phyloP scores from a whole-genome alignment of 2,888 invertebrate species.

The Unio delphinus region DNA sequence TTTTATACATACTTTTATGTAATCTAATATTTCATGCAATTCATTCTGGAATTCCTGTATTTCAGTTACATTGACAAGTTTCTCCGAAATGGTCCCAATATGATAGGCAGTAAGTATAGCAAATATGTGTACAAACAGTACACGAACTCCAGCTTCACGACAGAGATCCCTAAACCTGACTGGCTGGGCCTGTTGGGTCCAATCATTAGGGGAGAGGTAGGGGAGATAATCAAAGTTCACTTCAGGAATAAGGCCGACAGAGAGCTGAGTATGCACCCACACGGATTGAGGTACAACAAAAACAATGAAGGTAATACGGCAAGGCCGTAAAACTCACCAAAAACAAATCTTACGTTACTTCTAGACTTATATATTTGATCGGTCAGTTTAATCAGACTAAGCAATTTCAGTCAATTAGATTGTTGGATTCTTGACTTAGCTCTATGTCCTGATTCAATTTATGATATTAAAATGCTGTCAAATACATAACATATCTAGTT shows the following conservation, averaged over 20 bases:
- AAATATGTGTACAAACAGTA: constrained; percentile 44
- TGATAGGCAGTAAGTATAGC: constrained; percentile 33
- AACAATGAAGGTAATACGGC: constrained; percentile 29
- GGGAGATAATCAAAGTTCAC: constrained; percentile 37
- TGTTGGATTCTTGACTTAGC: too few relatives aligned
- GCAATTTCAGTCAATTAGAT: too few relatives aligned
- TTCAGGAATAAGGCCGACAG: constrained; percentile 27
- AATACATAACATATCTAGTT: too few relatives aligned
- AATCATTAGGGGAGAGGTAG: constrained; percentile 33
- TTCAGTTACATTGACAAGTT: constrained; percentile 11
- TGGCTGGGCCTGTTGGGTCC: constrained; percentile 37
- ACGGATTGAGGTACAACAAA: constrained; percentile 38
- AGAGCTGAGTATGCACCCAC: constrained; percentile 34
- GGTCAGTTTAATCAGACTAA: too few relatives aligned
- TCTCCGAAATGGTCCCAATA: constrained; percentile 16
- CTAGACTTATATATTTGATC: too few relatives aligned
- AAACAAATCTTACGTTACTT: too few relatives aligned
- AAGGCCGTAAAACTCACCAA: too few relatives aligned
- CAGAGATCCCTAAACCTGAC: constrained; percentile 19
- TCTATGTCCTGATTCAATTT: too few relatives aligned
- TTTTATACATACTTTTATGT: too few relatives aligned
- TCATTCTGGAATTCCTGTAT: background rate
- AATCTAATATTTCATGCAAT: too few relatives aligned
- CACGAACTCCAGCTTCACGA: constrained; percentile 35
- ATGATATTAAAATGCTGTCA: too few relatives aligned